Percentiles rank a stretch among this genome's conserved stretches.
Evolutionary conservation across 2,797 vertebrate species (phyloP).

Genomic region (Picus viridis): DNA sequence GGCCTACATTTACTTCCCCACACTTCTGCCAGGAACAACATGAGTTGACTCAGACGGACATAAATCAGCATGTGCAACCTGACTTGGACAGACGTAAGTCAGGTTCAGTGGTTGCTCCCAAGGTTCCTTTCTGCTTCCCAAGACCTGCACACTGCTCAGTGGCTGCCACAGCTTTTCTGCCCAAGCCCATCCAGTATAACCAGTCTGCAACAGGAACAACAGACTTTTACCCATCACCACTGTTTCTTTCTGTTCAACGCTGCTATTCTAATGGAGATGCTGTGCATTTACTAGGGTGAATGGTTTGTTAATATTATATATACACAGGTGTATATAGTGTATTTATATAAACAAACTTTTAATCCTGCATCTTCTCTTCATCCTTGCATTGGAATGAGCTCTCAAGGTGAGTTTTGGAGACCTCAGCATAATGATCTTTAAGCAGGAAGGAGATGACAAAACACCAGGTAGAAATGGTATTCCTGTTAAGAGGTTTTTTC

Average conservation of each 20-base stretch:
- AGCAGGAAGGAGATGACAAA: not conserved
- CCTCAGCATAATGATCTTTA: not conserved
- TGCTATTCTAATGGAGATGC: not conserved
- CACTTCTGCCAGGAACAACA: not conserved
- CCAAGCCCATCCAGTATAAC: not conserved
- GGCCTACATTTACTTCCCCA: not conserved
- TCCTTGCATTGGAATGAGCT: not conserved
- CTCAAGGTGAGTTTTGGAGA: not conserved
- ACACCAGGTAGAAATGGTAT: rapidly evolving
- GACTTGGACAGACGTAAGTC: not conserved
- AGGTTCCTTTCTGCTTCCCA: not conserved
- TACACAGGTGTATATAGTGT: rapidly evolving
- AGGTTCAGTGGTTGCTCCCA: not conserved
- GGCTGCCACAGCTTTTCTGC: not conserved
- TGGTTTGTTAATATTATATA: not conserved
- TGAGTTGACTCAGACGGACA: not conserved
- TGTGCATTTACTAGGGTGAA: not conserved
- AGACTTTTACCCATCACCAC: not conserved
- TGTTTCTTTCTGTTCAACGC: not conserved
- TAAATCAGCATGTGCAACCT: not conserved
- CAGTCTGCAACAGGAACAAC: not conserved
- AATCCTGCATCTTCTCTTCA: not conserved
- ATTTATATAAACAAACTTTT: not conserved
- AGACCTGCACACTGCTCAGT: not conserved
- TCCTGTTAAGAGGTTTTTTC: not conserved